A percentile compares a stretch with the other conserved stretches of the same genome.
Evolutionary conservation across 2,113 vertebrate genomes (phyloP).

Genomic region (Falcunculus frontatus): DNA sequence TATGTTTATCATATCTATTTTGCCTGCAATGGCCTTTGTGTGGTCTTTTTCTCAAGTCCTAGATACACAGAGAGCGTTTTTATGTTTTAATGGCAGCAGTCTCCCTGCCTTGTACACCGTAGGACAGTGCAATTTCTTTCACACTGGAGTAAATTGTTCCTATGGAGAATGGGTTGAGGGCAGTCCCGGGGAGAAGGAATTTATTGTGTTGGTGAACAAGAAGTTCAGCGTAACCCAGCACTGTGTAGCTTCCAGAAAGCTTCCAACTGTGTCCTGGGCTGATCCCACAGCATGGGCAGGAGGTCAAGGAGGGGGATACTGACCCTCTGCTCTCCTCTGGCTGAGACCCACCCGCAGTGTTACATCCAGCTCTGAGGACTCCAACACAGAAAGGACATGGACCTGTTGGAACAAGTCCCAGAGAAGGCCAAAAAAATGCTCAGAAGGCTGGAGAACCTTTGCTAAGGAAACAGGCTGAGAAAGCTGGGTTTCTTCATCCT

Average conservation of each 20-base stretch:
- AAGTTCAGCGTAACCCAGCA: background rate
- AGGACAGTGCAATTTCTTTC: background rate
- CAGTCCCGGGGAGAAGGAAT: background rate
- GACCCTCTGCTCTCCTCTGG: background rate
- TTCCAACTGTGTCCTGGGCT: too few relatives aligned
- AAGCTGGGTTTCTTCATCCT: background rate
- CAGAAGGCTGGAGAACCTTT: background rate
- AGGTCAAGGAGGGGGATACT: background rate
- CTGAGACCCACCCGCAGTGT: background rate
- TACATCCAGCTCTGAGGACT: background rate
- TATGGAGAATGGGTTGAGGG: background rate
- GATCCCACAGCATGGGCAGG: background rate
- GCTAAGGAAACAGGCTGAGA: background rate
- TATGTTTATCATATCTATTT: background rate
- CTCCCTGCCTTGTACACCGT: fast-evolving
- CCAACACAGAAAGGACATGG: background rate
- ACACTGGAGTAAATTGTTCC: background rate
- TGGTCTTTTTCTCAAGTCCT: background rate
- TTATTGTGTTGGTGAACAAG: background rate
- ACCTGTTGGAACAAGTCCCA: background rate
- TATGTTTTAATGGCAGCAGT: background rate
- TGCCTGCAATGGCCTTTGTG: background rate
- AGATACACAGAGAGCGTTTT: fast-evolving
- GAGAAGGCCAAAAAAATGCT: background rate
- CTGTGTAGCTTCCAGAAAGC: background rate